Conservation (phyloP, 2,888 invertebrate genomes). For the Athrips mouffetella region DNA sequence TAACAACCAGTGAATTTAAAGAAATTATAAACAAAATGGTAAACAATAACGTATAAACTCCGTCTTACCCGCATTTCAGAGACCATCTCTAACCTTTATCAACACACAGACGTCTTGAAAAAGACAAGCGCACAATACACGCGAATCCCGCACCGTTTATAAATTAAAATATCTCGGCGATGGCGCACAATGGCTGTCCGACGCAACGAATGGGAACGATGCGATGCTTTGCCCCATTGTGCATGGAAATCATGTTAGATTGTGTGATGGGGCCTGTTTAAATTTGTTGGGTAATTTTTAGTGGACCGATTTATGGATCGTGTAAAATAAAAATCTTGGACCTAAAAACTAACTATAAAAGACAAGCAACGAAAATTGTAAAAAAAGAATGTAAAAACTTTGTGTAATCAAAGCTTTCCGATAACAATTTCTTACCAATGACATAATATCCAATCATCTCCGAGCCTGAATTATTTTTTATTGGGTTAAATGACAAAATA, state of each 20-base stretch:
- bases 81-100: conserved; percentile 7
- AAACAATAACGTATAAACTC: background rate
- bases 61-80: background rate
- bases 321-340: no score
- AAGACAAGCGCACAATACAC: conserved; percentile 7
- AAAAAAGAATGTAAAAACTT: no score
- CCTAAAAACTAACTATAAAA: no score
- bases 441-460: no score
- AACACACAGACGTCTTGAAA: conserved; percentile 1
- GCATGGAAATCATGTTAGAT: conserved; percentile 6
- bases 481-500: no score
- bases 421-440: no score
- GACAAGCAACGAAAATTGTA: no score
- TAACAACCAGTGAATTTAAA: no score
- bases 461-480: no score
- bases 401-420: no score
- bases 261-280: conserved; percentile 1
- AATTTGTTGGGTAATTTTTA: conserved; percentile 4
- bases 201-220: background rate
- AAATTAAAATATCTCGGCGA: conserved; percentile 10
- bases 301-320: background rate
- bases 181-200: conserved; percentile 9
- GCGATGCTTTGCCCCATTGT: conserved; percentile 2
- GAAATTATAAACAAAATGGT: background rate
- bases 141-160: conserved; percentile 8